A percentile compares a stretch with the other conserved stretches of the same genome.
Evolutionary conservation across 2,797 vertebrate species (phyloP).

Genomic region (Crypturellus tataupa): DNA sequence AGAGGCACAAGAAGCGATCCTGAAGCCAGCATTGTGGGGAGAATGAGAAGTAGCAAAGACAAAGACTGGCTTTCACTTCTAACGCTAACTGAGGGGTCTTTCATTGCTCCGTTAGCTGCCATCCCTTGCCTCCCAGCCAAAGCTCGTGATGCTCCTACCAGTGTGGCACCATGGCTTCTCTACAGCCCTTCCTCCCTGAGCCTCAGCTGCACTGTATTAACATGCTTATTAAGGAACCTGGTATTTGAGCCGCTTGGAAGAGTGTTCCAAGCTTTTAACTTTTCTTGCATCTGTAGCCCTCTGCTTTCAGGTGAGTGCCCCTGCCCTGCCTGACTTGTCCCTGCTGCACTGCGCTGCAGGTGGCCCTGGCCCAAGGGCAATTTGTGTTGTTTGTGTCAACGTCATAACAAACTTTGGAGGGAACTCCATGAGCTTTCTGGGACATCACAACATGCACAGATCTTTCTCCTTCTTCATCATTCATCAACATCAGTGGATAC

Average conservation of each 20-base stretch:
- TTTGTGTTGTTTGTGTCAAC: background rate
- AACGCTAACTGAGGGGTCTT: background rate
- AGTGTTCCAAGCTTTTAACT: background rate
- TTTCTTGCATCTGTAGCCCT: background rate
- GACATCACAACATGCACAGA: background rate
- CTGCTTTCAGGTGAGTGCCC: background rate
- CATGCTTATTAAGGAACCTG: background rate
- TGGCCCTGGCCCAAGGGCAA: background rate
- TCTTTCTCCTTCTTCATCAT: background rate
- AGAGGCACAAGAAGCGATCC: background rate
- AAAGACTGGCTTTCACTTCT: background rate
- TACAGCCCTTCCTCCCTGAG: background rate
- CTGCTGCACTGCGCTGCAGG: background rate
- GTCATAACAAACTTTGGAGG: background rate
- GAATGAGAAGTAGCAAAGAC: constrained; percentile 1
- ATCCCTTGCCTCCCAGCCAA: background rate
- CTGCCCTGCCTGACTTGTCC: background rate
- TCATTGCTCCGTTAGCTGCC: background rate
- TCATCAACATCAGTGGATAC: background rate
- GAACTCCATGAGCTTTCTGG: background rate
- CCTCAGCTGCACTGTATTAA: background rate
- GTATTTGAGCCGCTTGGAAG: background rate
- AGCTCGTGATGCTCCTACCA: background rate
- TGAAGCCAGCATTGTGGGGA: background rate
- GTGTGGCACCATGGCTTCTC: background rate